Conservation (phyloP, 2,113 vertebrate species). For the Lutjanus erythropterus region DNA sequence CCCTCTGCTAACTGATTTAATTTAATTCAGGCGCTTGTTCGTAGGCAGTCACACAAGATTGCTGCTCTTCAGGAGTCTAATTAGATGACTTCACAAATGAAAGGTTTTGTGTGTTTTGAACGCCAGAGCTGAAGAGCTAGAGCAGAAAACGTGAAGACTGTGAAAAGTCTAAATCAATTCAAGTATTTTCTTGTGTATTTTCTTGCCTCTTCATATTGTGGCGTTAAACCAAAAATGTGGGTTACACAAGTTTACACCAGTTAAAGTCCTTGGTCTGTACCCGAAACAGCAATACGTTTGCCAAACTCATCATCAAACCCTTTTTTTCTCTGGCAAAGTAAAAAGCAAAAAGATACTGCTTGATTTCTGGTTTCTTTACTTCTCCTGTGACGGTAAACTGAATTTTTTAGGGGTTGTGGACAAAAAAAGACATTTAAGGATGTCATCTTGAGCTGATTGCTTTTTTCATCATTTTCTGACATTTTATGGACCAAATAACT, state of each 20-base stretch:
- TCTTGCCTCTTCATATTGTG: too few relatives aligned
- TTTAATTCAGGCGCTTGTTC: constrained; percentile 30
- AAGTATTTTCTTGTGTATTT: neutral
- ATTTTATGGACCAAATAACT: too few relatives aligned
- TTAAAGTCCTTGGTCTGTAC: neutral
- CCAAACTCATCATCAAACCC: neutral
- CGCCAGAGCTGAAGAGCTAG: neutral
- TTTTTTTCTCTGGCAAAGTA: neutral
- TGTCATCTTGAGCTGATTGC: too few relatives aligned
- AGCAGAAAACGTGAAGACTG: neutral
- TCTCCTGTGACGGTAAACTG: too few relatives aligned
- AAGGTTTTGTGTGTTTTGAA: constrained; percentile 11
- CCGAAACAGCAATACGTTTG: neutral
- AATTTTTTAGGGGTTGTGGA: too few relatives aligned
- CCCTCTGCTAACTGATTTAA: constrained; percentile 8
- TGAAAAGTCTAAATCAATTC: neutral
- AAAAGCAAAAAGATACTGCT: neutral
- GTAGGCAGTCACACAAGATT: neutral
- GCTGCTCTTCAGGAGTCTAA: constrained; percentile 20
- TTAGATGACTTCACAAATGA: constrained; percentile 14
- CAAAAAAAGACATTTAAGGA: too few relatives aligned
- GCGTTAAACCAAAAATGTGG: neutral
- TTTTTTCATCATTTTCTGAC: too few relatives aligned
- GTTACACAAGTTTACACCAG: neutral
- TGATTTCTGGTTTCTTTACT: too few relatives aligned